Evolutionary conservation across 2,888 invertebrate genomes (phyloP).

Genomic region (Drosophila tanythrix): DNA sequence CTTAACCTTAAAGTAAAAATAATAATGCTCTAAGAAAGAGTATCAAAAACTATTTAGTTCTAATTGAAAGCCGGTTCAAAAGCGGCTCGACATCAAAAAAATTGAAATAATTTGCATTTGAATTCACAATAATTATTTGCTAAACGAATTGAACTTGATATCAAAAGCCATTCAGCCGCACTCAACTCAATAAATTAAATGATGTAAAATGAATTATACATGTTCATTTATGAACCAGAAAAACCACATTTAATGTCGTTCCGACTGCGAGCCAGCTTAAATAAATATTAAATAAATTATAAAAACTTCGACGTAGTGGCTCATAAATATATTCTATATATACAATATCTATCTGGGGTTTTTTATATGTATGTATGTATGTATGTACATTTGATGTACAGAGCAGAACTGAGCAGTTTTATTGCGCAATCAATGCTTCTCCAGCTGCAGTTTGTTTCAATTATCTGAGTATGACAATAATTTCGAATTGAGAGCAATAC

Average conservation of each 20-base stretch:
- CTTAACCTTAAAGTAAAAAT: background rate
- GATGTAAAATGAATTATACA: background rate
- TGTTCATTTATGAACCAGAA: background rate
- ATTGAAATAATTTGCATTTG: background rate
- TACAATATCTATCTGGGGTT: too few relatives aligned
- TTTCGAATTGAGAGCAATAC: too few relatives aligned
- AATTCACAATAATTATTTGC: background rate
- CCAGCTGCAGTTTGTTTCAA: background rate
- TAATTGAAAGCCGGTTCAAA: background rate
- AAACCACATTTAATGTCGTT: background rate
- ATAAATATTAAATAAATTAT: too few relatives aligned
- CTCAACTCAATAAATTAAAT: background rate
- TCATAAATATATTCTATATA: too few relatives aligned
- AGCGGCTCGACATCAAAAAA: background rate
- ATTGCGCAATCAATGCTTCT: background rate
- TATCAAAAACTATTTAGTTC: background rate
- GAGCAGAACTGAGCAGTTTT: background rate
- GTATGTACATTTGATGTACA: too few relatives aligned
- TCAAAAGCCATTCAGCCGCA: background rate
- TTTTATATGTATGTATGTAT: too few relatives aligned
- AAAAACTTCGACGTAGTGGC: too few relatives aligned
- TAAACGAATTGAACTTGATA: background rate
- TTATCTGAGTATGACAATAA: background rate
- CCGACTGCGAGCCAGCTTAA: background rate
- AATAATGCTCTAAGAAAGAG: too few relatives aligned